Conservation (phyloP, 2,113 vertebrate genomes). For the Anser brachyrhynchus region DNA sequence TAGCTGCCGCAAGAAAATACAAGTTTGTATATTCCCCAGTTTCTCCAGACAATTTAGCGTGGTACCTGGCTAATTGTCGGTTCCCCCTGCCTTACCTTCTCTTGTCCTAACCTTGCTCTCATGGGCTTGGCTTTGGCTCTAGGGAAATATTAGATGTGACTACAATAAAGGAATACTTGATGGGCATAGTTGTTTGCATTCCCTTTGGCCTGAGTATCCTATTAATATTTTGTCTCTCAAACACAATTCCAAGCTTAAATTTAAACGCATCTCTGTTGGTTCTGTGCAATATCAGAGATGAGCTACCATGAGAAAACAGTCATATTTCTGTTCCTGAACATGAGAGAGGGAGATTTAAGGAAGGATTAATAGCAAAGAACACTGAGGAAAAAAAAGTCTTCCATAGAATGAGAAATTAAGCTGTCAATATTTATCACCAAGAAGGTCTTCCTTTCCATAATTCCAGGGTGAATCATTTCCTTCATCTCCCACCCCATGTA, state of each 20-base stretch:
- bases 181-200: conserved; percentile 17
- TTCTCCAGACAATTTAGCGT: not conserved
- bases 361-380: not conserved
- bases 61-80: not conserved
- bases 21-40: not conserved
- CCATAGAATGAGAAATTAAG: not conserved
- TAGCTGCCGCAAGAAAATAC: not conserved
- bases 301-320: not conserved
- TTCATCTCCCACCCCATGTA: not conserved
- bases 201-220: not conserved
- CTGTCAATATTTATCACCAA: not conserved
- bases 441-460: not conserved
- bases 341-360: not conserved
- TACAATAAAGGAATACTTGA: not conserved
- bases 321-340: not conserved
- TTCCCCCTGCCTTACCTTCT: not conserved
- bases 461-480: not conserved
- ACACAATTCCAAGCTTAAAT: not conserved
- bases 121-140: not conserved
- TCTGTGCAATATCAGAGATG: not conserved
- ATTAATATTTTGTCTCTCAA: conserved; percentile 9
- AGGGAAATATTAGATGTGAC: not conserved
- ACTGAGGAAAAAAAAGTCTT: not conserved
- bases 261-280: not conserved
- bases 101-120: not conserved